Evolutionary conservation across 2,113 vertebrate species (phyloP), one percentile per base, ranked within the genome.

Genomic region (Eclectus roratus): DNA sequence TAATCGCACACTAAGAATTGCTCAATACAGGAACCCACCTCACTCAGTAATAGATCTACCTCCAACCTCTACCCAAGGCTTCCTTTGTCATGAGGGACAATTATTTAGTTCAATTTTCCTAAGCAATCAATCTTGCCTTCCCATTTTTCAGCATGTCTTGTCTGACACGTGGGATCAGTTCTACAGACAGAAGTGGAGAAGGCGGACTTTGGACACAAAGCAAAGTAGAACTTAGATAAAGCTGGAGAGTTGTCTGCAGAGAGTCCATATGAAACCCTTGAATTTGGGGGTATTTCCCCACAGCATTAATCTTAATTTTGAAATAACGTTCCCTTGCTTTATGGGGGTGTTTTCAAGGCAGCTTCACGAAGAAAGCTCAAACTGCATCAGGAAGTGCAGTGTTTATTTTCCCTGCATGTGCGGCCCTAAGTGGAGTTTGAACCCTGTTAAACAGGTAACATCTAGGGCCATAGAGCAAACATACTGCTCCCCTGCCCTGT

Each of bases 261-360:
- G 28, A 19, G 21, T 19, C 8, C 5, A 6, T 16, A 19, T 0
- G 17, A 27, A 58, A 6, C 15, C 31, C n/a, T 47, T 14, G 37
- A 64, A 78, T 74, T 11, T 33, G 24, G 6, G 52, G 19, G 17
- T 20, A 53, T 35, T 64, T 72, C 23, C 20, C 31, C 27, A 49
- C 19, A 73, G n/a, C 37, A 47, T 28, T 64, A 13, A 31, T 50
- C 10, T n/a, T 46, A 1, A 39, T 31, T 76, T 37, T 80, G 27
- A 87, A 89, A 60, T 0, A 20, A 68, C 0, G 0, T 7, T 33
- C 6, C 16, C 27, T 44, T 58, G 37, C 41, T 23, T 49, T 7
- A 8, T 31, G 13, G 19, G 20, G 2, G 2, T 50, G 13, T 55
- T 84, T 78, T 71, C 31, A 44, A 39, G 17, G 37, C 2, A 88